These are phyloP conservation scores for Spermophilus dauricus DNA, from an alignment of 2,113 vertebrate species.

Conservation along the genomic window DNA sequence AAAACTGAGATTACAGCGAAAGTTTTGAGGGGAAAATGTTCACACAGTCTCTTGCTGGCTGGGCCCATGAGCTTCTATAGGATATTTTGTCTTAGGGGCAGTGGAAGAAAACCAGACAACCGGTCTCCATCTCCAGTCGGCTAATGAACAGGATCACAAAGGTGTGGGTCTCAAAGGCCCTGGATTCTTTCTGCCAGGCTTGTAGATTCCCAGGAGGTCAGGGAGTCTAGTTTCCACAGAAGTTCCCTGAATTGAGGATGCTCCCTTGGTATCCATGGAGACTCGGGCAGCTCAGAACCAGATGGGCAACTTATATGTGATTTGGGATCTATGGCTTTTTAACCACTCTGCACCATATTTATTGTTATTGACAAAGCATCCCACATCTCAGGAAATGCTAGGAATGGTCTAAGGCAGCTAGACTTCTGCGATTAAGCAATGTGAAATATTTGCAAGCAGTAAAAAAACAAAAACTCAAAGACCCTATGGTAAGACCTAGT, in stretches of 20 bases:
- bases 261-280: neutral
- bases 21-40: neutral
- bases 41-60: neutral
- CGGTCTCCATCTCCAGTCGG: neutral
- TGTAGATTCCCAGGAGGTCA: neutral
- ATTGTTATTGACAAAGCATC: neutral
- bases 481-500: neutral
- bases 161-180: neutral
- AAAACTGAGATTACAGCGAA: neutral
- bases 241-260: neutral
- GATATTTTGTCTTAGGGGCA: neutral
- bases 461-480: neutral
- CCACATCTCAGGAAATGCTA: neutral
- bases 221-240: neutral
- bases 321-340: neutral
- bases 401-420: neutral
- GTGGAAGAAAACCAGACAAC: neutral
- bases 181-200: neutral
- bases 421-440: neutral
- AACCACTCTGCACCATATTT: neutral
- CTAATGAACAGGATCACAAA: neutral
- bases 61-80: neutral
- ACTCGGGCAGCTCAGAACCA: neutral
- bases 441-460: constrained; percentile 2
- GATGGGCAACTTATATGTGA: neutral